Evolutionary conservation across 92 coral and sea anemone genomes (phyloP).

Genomic region (Muricea muricata): DNA sequence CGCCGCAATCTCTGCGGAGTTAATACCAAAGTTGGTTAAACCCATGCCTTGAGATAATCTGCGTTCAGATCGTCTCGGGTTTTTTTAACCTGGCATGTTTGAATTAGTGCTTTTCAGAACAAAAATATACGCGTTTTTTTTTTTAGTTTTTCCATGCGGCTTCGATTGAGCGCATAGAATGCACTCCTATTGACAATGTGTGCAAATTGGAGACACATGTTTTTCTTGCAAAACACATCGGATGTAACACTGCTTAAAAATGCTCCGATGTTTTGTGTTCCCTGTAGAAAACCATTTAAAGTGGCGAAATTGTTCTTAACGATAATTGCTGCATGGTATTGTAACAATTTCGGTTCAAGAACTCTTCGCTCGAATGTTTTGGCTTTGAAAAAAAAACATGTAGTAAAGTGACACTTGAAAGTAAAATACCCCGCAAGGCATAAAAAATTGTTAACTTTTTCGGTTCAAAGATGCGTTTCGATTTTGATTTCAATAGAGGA

Average conservation of each 20-base stretch:
- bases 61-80: background rate
- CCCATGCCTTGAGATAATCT: background rate
- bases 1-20: constrained; percentile 20
- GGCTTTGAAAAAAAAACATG: background rate
- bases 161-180: background rate
- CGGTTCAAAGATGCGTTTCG: background rate
- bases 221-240: background rate
- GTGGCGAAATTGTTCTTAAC: constrained; percentile 29
- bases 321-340: constrained; percentile 62
- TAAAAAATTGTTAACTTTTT: background rate
- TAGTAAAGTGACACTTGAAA: background rate
- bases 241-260: background rate
- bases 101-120: background rate
- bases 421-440: background rate
- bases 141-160: background rate
- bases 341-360: background rate
- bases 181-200: background rate
- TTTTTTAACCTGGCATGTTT: background rate
- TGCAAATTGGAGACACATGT: constrained; percentile 23
- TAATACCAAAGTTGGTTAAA: background rate
- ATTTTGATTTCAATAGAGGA: background rate
- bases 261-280: background rate
- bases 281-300: background rate
- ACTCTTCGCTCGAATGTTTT: background rate
- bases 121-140: background rate